Conservation (phyloP, 1,140 invertebrate genomes). For the Macrobrachium rosenbergii region DNA sequence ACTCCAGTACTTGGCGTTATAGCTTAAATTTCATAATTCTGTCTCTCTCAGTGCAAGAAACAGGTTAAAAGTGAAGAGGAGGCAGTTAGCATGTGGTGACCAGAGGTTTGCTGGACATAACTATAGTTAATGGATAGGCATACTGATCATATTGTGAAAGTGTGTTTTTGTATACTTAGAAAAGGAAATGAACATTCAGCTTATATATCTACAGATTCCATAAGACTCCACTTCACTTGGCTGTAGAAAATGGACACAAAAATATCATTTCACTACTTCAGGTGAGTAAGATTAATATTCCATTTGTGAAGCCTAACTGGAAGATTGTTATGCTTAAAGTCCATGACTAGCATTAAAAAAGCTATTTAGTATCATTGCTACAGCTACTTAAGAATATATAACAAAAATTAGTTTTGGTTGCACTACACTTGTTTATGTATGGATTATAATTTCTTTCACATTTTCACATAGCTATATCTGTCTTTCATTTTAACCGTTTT, state of each 20-base stretch:
- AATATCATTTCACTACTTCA: conserved; percentile 29
- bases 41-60: no score
- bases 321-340: background rate
- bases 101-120: no score
- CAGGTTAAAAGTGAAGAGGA: no score
- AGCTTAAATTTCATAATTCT: no score
- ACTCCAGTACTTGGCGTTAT: no score
- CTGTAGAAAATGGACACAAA: conserved; percentile 47
- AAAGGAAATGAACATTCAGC: background rate
- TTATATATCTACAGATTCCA: conserved; percentile 41
- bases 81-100: no score
- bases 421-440: no score
- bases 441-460: no score
- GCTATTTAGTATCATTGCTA: no score
- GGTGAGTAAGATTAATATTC: background rate
- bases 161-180: background rate
- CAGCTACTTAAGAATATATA: no score
- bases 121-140: no score
- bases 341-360: background rate
- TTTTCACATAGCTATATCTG: background rate
- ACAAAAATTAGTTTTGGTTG: no score
- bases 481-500: background rate
- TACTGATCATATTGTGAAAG: background rate
- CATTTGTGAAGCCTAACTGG: background rate
- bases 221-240: conserved; percentile 52